Evolutionary conservation across 2,888 invertebrate species (phyloP), one percentile per base, ranked within the genome.

Genomic region (Oligia fasciuncula): DNA sequence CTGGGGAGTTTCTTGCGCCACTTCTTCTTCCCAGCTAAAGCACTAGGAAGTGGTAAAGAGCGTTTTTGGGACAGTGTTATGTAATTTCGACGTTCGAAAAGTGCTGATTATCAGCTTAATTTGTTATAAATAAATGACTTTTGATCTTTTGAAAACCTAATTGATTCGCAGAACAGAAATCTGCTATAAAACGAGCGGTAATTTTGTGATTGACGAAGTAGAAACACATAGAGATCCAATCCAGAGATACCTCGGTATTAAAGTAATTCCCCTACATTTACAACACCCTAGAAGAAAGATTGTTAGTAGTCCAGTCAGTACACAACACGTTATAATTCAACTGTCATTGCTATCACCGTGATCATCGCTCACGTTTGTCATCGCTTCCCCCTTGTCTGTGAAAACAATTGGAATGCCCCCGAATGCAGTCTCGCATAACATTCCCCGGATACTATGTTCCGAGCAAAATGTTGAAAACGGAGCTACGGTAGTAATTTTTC

Each of bases 391-490:
- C 75, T 80, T 74, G 76, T 84, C 75, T 54, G 65, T 66, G 66
- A 72, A 75, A 87, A 87, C 75, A 80, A 86, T 85, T 83, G 79
- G 63, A 46, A 83, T 67, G 35, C 40, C 60, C 72, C 69, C 35
- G 29, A 77, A 79, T 72, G 35, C 68, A 43, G 23, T 57, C 23
- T 57, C 23, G 23, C 57, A 57, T 57, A 57, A 23, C 83, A 72
- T 85, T 72, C 76, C 68, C 65, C 19, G 76, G 40, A 78, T 75
- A 63, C 49, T 13, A 13, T 23, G 66, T 29, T 72, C 60, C 29
- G 73, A 60, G 35, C 40, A 73, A 65, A 82, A 77, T 62, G 71
- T 82, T 77, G 29, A n/a, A 63, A 71, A 73, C 19, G 19, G 29
- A 65, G 19, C 23, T 57, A 9, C 8, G 4, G 40, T 35, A 57